phyloP scores from a whole-genome alignment of 2,888 invertebrate genomes.

The Glyphotaelius pellucidus region DNA sequence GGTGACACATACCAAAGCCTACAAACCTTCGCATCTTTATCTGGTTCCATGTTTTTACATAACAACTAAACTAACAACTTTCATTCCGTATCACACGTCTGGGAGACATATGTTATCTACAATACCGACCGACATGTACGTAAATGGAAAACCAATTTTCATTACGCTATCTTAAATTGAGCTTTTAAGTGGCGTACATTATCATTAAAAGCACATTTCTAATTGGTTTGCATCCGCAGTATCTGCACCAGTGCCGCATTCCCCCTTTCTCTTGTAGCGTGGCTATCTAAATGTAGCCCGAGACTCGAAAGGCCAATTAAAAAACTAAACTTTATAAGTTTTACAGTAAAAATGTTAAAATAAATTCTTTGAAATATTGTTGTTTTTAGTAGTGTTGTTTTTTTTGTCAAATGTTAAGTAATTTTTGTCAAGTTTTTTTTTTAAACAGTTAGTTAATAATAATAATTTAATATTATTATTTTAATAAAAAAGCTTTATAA shows the following conservation, averaged over 20 bases:
- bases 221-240: conserved; percentile 40
- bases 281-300: background rate
- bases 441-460: too few relatives aligned
- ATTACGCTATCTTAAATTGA: conserved; percentile 22
- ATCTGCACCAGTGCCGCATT: background rate
- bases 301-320: background rate
- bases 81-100: background rate
- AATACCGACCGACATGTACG: background rate
- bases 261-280: background rate
- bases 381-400: too few relatives aligned
- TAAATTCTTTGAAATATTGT: too few relatives aligned
- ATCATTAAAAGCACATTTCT: conserved; percentile 44
- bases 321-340: background rate
- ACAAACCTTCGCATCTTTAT: background rate
- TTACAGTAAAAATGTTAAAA: too few relatives aligned
- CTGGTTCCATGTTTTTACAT: background rate
- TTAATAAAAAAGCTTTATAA: too few relatives aligned
- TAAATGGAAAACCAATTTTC: conserved; percentile 20
- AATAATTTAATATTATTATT: too few relatives aligned
- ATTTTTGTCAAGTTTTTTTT: too few relatives aligned
- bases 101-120: background rate
- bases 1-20: background rate
- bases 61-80: background rate
- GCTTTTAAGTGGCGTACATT: conserved; percentile 27
- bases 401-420: too few relatives aligned